phyloP scores from a whole-genome alignment of 2,888 invertebrate species.

The Chydorus sphaericus region DNA sequence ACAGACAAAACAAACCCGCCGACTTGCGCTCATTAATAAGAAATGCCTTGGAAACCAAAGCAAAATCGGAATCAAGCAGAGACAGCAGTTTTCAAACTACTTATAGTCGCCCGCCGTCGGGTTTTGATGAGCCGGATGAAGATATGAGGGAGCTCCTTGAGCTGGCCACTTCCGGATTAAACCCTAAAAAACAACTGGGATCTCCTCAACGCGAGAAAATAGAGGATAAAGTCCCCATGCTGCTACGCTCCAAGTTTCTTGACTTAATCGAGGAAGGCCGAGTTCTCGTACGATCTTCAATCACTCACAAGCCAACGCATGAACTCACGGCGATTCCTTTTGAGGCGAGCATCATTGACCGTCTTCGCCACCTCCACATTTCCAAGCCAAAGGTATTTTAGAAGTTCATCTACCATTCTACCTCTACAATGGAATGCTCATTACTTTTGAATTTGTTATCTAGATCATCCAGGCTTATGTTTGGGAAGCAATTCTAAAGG shows the following conservation, averaged over 20 bases:
- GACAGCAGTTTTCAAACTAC: too few relatives aligned
- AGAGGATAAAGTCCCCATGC: not conserved
- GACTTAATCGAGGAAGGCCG: not conserved
- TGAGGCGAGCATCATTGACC: not conserved
- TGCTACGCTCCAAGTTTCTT: not conserved
- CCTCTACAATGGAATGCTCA: not conserved
- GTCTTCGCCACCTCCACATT: too few relatives aligned
- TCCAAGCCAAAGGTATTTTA: not conserved
- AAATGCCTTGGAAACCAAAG: too few relatives aligned
- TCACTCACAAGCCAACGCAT: not conserved
- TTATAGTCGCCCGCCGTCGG: too few relatives aligned
- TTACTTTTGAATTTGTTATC: not conserved
- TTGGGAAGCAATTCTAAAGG: conserved; percentile 52
- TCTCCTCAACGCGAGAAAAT: not conserved
- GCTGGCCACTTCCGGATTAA: not conserved
- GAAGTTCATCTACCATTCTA: not conserved
- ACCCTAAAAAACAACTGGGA: not conserved
- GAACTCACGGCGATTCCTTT: not conserved
- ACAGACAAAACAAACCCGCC: too few relatives aligned
- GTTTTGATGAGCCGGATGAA: not conserved
- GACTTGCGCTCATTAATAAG: too few relatives aligned
- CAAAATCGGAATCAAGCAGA: too few relatives aligned
- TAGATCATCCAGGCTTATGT: conserved; percentile 46
- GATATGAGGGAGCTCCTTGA: not conserved
- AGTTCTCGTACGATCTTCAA: not conserved